These are phyloP conservation scores for Lucilia cuprina DNA, from an alignment of 1,140 invertebrate species.

Conservation along the genomic window DNA sequence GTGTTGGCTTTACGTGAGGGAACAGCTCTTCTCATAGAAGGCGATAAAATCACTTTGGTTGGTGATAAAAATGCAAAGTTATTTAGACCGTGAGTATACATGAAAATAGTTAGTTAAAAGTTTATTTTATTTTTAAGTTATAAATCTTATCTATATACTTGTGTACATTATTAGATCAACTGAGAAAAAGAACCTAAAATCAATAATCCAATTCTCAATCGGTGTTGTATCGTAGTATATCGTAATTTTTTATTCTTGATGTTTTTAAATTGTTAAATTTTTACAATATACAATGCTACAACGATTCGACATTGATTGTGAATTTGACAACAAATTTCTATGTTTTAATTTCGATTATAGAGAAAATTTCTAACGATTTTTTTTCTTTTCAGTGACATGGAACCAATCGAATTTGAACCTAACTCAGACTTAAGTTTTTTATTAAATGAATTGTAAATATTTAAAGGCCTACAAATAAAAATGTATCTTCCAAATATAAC, in stretches of 20 bases:
- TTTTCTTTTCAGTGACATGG: conserved; percentile 64
- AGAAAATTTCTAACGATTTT: conserved; percentile 2
- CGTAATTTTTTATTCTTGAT: too few relatives aligned
- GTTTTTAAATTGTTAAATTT: too few relatives aligned
- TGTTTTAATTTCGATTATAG: too few relatives aligned
- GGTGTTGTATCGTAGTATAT: too few relatives aligned
- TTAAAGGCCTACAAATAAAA: too few relatives aligned
- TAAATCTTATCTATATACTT: not conserved
- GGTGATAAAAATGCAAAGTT: conserved; percentile 71
- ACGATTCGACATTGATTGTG: too few relatives aligned
- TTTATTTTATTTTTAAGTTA: too few relatives aligned
- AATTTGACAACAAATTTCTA: too few relatives aligned
- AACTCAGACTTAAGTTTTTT: conserved; percentile 71
- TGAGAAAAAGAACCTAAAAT: too few relatives aligned
- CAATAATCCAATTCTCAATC: too few relatives aligned
- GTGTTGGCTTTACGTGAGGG: conserved; percentile 79
- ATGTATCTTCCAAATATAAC: not conserved
- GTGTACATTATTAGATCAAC: too few relatives aligned
- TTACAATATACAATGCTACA: too few relatives aligned
- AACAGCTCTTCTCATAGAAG: conserved; percentile 70
- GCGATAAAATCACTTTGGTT: conserved; percentile 67
- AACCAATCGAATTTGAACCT: conserved; percentile 65
- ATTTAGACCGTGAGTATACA: conserved; percentile 69
- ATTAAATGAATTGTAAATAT: conserved; percentile 39
- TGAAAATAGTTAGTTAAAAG: not conserved